Evolutionary conservation across 2,113 vertebrate genomes (phyloP), one percentile per base, ranked within the genome.

Genomic region (Peromyscus californicus): DNA sequence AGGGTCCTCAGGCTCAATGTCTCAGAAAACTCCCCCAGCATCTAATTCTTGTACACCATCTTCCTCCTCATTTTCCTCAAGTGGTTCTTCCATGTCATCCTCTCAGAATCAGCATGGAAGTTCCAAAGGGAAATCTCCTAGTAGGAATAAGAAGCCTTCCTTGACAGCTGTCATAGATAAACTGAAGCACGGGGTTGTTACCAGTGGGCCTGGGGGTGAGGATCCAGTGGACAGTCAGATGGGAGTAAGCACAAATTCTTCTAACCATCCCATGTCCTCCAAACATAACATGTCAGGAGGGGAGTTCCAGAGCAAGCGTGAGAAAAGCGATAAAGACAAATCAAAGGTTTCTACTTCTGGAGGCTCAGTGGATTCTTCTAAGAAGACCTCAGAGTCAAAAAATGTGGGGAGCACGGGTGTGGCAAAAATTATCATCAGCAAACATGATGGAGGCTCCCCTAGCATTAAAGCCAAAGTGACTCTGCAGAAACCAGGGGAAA

Each of bases 361-460:
- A 39, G 98, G 98, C 79, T 99, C 99, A 1, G 98, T 98, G 0
- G 99, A 99, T 97, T 98, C 99, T 93, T 99, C 98, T 96, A 99
- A 99, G 98, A 99, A 99, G 98, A 95, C 99, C 21, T 99, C 99
- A 21, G 99, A 99, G 95, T 98, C 99, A 76, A 99, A 99, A 98
- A 98, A 98, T 7, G 99, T 99, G 0, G 99, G 99, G 45, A 99
- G 99, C 84, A 99, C 99, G 0, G 99, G 99, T 84, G 99, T 99
- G 98, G 99, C 99, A 96, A 99, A 99, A 98, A 99, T 99, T 59
- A 99, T 99, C 96, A 99, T 99, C 96, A 99, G 99, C 98, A 99
- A 99, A 87, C 99, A 99, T 4, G 99, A 99, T 7, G 99, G 99
- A 7, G 99, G 99, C 15, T 99, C 99, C 79, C 99, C 99, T 33